Evolutionary conservation across 1,140 invertebrate genomes (phyloP), one percentile per base, ranked within the genome.

Genomic region (Prorops nasuta): DNA sequence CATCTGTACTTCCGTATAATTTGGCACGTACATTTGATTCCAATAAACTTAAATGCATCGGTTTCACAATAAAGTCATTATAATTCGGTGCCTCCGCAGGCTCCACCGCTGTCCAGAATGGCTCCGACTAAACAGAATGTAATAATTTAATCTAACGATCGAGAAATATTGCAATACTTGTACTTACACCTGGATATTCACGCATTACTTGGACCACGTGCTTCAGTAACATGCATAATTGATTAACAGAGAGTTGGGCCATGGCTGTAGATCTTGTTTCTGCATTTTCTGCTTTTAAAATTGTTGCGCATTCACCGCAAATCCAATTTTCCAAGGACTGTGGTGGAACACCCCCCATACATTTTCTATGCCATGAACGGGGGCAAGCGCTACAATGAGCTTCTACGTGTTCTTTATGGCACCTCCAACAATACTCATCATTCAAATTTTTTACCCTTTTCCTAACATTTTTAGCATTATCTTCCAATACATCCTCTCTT

Each of bases 351-450:
- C 78, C 73, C 7, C 81, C 83, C 49, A 83, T 80, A 76, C 93
- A 96, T 64, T 84, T 87, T 3, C 80, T 77, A 76, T 96, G 94
- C 76, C 84, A 96, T 1, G 88, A 85, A 8, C 93, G 79, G n/a
- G 90, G 88, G 74, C 93, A 97, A 19, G 87, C 84, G 51, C 86
- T 86, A 70, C 93, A 96, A 15, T 82, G 75, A 63, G 86, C 76
- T 47, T 83, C 81, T 1, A 74, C 67, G 0, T 83, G 83, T 41
- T 87, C 84, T 54, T 84, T 83, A 51, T 91, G 88, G 67, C 94
- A 97, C 36, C 88, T 77, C 93, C 93, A 97, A 70, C 94, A 97
- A 66, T 87, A 96, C 35, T 81, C 81, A 74, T 96, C 94, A 56
- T 76, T 80, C 3, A 3, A 63, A 50, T 37, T 77, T 69, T 41